A percentile compares a stretch with the other conserved stretches of the same genome.
These are phyloP conservation scores for Schizaphis graminum DNA, from an alignment of 2,888 invertebrate genomes.

Conservation along the genomic window DNA sequence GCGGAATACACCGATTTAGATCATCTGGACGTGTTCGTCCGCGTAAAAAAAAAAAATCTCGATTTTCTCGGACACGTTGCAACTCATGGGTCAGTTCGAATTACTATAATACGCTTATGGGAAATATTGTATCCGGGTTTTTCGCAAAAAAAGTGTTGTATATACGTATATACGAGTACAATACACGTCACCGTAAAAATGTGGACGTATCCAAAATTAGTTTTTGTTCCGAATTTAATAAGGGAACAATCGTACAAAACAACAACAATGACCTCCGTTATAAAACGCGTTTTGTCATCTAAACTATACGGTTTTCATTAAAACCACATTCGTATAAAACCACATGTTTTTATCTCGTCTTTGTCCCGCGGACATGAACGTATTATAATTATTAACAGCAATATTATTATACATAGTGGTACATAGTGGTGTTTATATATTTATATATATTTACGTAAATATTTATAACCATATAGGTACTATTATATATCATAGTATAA, in stretches of 20 bases:
- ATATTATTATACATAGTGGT: neutral
- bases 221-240: neutral
- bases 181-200: neutral
- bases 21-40: neutral
- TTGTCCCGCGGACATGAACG: neutral
- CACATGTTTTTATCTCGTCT: neutral
- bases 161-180: neutral
- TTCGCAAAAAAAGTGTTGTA: neutral
- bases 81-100: neutral
- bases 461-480: no score
- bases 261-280: neutral
- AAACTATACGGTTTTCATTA: neutral
- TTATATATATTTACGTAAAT: neutral
- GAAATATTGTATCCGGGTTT: neutral
- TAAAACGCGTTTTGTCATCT: neutral
- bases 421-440: neutral
- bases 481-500: no score
- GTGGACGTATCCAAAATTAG: neutral
- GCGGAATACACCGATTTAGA: neutral
- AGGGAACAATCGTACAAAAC: neutral
- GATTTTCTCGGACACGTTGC: neutral
- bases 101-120: neutral
- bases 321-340: neutral
- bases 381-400: neutral
- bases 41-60: neutral